Base-by-base conservation (phyloP, 2,797 vertebrate genomes). In the Mastacembelus armatus region DNA sequence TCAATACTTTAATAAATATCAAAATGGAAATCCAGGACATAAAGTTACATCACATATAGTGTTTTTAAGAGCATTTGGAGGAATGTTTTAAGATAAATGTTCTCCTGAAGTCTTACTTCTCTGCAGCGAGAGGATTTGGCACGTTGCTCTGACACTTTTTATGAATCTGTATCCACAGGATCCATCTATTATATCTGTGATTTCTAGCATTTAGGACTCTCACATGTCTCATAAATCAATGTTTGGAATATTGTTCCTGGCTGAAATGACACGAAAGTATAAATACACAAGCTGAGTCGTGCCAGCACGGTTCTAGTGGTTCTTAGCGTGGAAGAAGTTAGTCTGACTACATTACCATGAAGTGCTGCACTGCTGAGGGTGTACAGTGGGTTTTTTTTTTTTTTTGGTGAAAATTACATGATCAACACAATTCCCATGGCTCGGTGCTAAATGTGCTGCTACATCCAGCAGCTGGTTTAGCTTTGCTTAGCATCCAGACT, bases 151-250 rank as follows among this genome's bases (percentile, higher is more conserved):
- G 60, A 19, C 8, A 32, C 56, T 80, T 63, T 80, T 72, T 73
- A 64, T 78, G 74, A 45, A 70, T 78, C 62, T 48, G 60, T 64
- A 73, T 77, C 80, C 67, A 63, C 74, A 50, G 71, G 71, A 84
- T 66, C 42, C 71, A 42, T 69, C 60, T 67, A 68, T 85, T 79
- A 71, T n/a, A 33, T 57, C 72, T 45, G 63, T 26, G 71, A 55
- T 69, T 76, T 66, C 71, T 69, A 78, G 64, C 55, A 56, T 81
- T 75, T 67, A 57, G 74, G 70, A 70, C 11, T 24, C 66, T 58
- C 42, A 7, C 4, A 16, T 21, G 61, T 48, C 42, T 66, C 56
- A 68, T 72, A 65, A 74, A 73, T 81, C 44, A 32, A 32, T 15
- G 36, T 66, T 69, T 68, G 68, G 71, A 73, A 27, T n/a, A 57